phyloP scores from a whole-genome alignment of 37 sponge, comb jelly and placozoan species.

The Petrosia ficiformis region DNA sequence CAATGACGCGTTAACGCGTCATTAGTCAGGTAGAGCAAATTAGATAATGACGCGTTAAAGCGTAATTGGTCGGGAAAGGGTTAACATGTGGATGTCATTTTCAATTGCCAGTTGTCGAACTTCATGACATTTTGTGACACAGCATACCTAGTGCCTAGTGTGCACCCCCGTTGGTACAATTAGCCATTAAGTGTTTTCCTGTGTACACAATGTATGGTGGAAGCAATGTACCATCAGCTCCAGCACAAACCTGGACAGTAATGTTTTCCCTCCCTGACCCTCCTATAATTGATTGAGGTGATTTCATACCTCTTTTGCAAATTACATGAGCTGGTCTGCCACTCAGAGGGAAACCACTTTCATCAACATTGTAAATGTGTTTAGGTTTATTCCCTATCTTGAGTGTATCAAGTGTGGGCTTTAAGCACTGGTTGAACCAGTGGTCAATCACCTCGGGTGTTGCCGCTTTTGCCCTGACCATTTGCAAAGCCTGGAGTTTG shows the following conservation, averaged over 20 bases:
- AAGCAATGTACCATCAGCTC: constrained; percentile 36
- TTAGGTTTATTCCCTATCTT: constrained; percentile 3
- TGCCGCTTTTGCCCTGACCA: constrained; percentile 8
- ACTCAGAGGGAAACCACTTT: constrained; percentile 22
- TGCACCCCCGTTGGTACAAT: no score
- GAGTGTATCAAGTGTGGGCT: not conserved
- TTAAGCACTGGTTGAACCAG: not conserved
- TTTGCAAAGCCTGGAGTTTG: constrained; percentile 7
- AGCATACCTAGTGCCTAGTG: no score
- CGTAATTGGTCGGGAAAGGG: constrained; percentile 31
- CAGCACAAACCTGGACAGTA: constrained; percentile 33
- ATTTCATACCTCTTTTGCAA: constrained; percentile 24
- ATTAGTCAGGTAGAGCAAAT: no score
- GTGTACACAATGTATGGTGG: constrained; percentile 38
- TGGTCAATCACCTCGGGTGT: not conserved
- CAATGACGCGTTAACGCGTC: no score
- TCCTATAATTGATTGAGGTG: constrained; percentile 13
- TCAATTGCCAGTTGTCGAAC: no score
- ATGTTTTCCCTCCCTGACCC: constrained; percentile 42
- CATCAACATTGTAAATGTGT: constrained; percentile 38
- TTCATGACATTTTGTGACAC: no score
- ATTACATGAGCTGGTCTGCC: constrained; percentile 22
- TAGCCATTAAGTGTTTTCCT: no score
- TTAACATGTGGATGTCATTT: no score
- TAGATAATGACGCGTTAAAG: no score